Evolutionary conservation across 2,113 vertebrate genomes (phyloP).

Genomic region (Rhynchopsitta pachyrhyncha): DNA sequence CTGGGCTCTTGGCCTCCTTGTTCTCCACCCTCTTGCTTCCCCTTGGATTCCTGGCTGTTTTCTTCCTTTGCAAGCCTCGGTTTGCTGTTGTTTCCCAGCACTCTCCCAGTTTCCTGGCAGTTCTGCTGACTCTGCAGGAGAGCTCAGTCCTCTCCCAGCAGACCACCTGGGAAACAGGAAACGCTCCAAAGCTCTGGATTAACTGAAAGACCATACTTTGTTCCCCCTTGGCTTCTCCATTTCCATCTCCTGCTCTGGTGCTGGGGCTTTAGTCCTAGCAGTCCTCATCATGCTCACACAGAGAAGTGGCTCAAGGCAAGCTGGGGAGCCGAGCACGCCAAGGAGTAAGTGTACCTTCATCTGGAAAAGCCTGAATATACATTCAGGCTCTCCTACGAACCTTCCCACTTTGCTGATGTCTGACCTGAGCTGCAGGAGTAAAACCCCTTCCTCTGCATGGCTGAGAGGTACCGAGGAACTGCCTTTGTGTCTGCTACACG

Average conservation of each 20-base stretch:
- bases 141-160: neutral
- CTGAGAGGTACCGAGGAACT: neutral
- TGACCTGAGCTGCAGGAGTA: neutral
- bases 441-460: neutral
- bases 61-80: neutral
- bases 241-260: constrained; percentile 15
- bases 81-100: neutral
- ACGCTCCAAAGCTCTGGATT: constrained; percentile 2
- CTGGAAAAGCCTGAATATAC: neutral
- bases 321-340: neutral
- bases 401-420: neutral
- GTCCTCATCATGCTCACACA: neutral
- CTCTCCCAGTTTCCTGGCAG: neutral
- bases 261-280: neutral
- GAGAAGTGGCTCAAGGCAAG: neutral
- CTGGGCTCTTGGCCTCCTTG: neutral
- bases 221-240: constrained; percentile 37
- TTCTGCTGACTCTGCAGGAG: constrained; percentile 16
- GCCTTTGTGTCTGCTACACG: neutral
- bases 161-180: constrained; percentile 62
- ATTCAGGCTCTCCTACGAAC: neutral
- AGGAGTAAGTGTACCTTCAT: neutral
- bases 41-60: neutral
- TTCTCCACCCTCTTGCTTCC: neutral
- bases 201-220: constrained; percentile 5